Percentiles rank a stretch among this genome's conserved stretches.
Conservation (phyloP, 2,797 vertebrate species). For the Aselliscus stoliczkanus region DNA sequence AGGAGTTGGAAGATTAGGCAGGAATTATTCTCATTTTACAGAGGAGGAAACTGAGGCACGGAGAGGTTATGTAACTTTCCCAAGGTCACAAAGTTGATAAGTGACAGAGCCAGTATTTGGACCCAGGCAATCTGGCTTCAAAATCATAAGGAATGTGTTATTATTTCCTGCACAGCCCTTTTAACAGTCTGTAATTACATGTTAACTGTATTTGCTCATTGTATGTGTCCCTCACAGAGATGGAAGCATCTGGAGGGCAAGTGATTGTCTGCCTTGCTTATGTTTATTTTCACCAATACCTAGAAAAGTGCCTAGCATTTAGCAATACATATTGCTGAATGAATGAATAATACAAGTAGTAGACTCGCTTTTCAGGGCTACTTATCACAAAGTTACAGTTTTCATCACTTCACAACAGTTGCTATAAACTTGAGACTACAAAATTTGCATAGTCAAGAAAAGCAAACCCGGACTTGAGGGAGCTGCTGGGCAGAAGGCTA, state of each 20-base stretch:
- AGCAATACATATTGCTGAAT: neutral
- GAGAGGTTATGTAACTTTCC: neutral
- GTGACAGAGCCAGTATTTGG: neutral
- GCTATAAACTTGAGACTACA: neutral
- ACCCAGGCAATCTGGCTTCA: neutral
- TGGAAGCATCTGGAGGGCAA: neutral
- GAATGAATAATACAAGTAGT: neutral
- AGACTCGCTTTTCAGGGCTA: neutral
- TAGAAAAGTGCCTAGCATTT: neutral
- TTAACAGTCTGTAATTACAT: neutral
- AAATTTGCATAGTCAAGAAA: neutral
- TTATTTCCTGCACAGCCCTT: neutral
- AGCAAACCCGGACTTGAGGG: neutral
- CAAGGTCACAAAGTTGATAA: neutral
- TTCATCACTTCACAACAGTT: neutral
- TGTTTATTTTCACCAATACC: neutral
- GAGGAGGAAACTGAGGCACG: neutral
- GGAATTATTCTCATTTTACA: neutral
- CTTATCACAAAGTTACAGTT: neutral
- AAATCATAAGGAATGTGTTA: neutral
- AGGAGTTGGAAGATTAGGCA: neutral
- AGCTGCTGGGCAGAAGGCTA: neutral
- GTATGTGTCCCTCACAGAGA: neutral
- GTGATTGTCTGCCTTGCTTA: neutral
- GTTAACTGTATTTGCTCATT: neutral